These are phyloP conservation scores for Druon quercuslanigerum DNA, from an alignment of 1,140 invertebrate genomes.

Conservation along the genomic window DNA sequence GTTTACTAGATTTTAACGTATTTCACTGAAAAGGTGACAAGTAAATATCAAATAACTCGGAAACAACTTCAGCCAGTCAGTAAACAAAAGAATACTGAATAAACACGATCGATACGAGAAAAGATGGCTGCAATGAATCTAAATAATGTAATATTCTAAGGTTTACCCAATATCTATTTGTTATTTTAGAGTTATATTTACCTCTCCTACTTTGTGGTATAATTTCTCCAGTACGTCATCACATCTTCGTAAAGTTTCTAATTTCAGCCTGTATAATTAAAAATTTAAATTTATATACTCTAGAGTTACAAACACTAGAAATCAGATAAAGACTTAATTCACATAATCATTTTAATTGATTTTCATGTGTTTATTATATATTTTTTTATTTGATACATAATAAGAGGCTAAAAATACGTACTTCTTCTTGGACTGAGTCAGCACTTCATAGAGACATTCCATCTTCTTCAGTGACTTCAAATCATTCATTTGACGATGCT, in stretches of 20 bases:
- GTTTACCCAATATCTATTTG: neutral
- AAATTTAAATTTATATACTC: slow-evolving; percentile 8
- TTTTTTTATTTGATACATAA: no score
- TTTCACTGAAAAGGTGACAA: neutral
- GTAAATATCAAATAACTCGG: neutral
- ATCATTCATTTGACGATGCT: slow-evolving; percentile 34
- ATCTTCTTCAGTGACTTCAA: slow-evolving; percentile 78
- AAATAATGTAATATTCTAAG: no score
- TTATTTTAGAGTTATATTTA: slow-evolving; percentile 49
- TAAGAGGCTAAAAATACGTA: neutral
- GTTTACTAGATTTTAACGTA: neutral
- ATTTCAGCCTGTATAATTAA: slow-evolving; percentile 76
- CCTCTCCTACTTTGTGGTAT: slow-evolving; percentile 80
- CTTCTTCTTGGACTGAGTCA: slow-evolving; percentile 66
- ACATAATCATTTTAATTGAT: no score
- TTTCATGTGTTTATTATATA: no score
- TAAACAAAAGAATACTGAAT: slow-evolving; percentile 3
- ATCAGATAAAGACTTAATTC: no score
- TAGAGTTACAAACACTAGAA: no score
- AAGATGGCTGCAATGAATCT: no score
- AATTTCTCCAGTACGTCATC: slow-evolving; percentile 81
- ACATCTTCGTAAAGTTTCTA: slow-evolving; percentile 80
- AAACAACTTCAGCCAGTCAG: neutral
- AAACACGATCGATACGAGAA: no score
- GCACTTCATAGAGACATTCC: slow-evolving; percentile 78